phyloP scores from a whole-genome alignment of 2,113 vertebrate species.

The Gallinago undulata region DNA sequence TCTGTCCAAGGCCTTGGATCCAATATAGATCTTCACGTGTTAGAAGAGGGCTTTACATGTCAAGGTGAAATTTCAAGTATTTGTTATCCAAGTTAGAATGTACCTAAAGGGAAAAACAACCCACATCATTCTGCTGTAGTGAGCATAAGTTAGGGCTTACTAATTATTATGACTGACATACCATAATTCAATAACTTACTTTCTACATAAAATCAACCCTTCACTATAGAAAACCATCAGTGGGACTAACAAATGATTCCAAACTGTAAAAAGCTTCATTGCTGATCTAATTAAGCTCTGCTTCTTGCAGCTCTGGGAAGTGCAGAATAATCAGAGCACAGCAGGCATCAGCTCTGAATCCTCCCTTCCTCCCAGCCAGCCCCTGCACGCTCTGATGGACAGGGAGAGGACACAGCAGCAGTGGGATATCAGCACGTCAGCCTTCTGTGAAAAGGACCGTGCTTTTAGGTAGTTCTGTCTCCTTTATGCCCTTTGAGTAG shows the following conservation, averaged over 20 bases:
- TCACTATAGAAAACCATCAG: not conserved
- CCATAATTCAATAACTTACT: not conserved
- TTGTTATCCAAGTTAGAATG: not conserved
- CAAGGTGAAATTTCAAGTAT: not conserved
- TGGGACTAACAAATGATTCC: not conserved
- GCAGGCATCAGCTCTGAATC: not conserved
- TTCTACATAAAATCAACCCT: not conserved
- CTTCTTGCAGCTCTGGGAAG: not conserved
- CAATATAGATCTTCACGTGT: not conserved
- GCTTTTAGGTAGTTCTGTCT: not conserved
- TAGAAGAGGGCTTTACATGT: not conserved
- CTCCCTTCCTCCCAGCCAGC: not conserved
- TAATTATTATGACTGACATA: not conserved
- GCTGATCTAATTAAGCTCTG: constrained; percentile 1
- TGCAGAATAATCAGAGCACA: not conserved
- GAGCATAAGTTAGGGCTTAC: not conserved
- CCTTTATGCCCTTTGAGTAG: not conserved
- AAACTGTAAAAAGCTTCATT: constrained; percentile 2
- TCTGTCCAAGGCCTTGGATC: too few species aligned
- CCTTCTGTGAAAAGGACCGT: rapidly evolving
- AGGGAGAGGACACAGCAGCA: not conserved
- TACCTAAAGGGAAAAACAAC: not conserved
- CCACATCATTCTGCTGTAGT: not conserved
- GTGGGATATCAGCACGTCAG: rapidly evolving
- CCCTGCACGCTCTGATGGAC: rapidly evolving